Evolutionary conservation across 1,140 invertebrate species (phyloP).

Genomic region (Conus ventricosus): DNA sequence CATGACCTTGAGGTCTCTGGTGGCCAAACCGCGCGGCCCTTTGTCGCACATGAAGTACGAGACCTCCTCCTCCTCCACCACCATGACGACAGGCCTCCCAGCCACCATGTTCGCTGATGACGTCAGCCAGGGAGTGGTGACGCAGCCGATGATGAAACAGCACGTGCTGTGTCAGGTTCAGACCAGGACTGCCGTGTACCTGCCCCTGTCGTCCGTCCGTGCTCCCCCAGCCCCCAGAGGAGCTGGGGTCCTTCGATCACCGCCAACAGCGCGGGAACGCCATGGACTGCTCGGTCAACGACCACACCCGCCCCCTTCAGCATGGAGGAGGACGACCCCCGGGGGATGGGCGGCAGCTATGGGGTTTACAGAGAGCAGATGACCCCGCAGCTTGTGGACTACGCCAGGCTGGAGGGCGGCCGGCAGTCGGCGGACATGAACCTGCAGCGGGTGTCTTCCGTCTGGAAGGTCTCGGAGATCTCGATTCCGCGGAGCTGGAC

Average conservation of each 20-base stretch:
- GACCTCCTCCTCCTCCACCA: constrained; percentile 14
- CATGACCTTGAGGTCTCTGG: constrained; percentile 47
- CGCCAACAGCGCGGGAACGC: not conserved
- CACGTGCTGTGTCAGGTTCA: constrained; percentile 8
- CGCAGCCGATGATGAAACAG: not conserved
- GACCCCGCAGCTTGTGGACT: not conserved
- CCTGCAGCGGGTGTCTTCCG: not conserved
- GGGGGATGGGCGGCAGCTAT: not conserved
- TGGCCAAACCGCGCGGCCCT: constrained; percentile 37
- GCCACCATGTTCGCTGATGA: not conserved
- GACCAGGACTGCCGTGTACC: not conserved
- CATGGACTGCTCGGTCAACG: not conserved
- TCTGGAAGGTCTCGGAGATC: not conserved
- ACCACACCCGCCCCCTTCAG: not conserved
- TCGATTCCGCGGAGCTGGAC: not conserved
- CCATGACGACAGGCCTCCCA: not conserved
- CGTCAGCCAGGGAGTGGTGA: not conserved
- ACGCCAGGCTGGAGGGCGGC: not conserved
- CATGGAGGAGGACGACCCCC: not conserved
- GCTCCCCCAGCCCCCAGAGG: not conserved
- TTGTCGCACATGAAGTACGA: constrained; percentile 9
- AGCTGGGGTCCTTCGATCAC: too few species aligned
- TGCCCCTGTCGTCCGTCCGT: not conserved
- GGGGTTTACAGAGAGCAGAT: not conserved
- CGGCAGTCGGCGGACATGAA: not conserved